phyloP scores from a whole-genome alignment of 1,140 invertebrate species.

The Hyposmocoma kahamanoa region DNA sequence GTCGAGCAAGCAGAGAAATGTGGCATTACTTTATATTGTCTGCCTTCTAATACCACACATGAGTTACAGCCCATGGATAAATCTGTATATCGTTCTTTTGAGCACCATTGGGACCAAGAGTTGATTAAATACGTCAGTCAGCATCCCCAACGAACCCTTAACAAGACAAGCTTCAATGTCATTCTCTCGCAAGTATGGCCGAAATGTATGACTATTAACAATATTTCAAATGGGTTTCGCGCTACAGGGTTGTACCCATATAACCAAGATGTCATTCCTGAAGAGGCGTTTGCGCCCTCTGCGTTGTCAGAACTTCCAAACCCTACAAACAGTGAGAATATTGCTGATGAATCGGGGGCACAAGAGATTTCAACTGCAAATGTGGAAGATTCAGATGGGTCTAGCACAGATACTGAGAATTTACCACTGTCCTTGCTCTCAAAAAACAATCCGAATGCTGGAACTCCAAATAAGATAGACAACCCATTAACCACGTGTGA shows the following conservation, averaged over 20 bases:
- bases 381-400: not conserved
- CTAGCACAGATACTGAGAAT: slow-evolving; percentile 2
- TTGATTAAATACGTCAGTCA: slow-evolving; percentile 14
- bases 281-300: slow-evolving; percentile 24
- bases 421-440: not conserved
- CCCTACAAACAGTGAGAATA: not conserved
- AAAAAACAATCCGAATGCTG: not conserved
- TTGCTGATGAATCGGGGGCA: not conserved
- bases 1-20: slow-evolving; percentile 36
- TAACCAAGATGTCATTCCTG: slow-evolving; percentile 26
- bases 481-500: not conserved
- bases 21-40: slow-evolving; percentile 43
- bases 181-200: slow-evolving; percentile 31
- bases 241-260: slow-evolving; percentile 33
- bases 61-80: slow-evolving; percentile 51
- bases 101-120: slow-evolving; percentile 32
- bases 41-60: slow-evolving; percentile 52
- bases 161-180: slow-evolving; percentile 18
- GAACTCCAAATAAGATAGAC: not conserved
- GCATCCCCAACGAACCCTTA: slow-evolving; percentile 12
- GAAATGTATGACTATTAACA: slow-evolving; percentile 26
- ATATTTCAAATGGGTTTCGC: slow-evolving; percentile 28
- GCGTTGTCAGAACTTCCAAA: not conserved
- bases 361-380: not conserved
- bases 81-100: slow-evolving; percentile 30